These are phyloP conservation scores for Cantharis nigra DNA, from an alignment of 2,888 invertebrate genomes.

Conservation along the genomic window DNA sequence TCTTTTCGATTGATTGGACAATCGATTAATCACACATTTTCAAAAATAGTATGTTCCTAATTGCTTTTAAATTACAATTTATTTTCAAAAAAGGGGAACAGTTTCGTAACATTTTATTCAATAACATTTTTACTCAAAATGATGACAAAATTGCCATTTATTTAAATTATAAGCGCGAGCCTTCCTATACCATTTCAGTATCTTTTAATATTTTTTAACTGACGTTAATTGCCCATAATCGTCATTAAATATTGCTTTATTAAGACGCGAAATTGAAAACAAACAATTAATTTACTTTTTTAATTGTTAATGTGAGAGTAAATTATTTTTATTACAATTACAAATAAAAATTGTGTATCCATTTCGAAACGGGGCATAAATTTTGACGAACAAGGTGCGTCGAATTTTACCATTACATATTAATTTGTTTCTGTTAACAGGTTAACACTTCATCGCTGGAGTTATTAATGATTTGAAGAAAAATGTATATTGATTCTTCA, in stretches of 20 bases:
- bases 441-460: not conserved
- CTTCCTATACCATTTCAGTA: not conserved
- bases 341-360: not conserved
- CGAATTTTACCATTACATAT: not conserved
- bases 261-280: not conserved
- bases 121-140: not conserved
- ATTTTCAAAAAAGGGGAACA: not conserved
- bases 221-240: not conserved
- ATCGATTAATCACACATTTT: not conserved
- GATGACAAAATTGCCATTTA: not conserved
- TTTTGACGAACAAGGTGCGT: not conserved
- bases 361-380: not conserved
- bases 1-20: not conserved
- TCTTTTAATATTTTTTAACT: not conserved
- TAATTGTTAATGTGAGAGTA: not conserved
- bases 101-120: not conserved
- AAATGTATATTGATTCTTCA: not conserved
- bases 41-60: not conserved
- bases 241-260: not conserved
- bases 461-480: not conserved
- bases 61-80: not conserved
- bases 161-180: not conserved
- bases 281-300: not conserved
- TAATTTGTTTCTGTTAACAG: not conserved
- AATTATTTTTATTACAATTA: not conserved